Evolutionary conservation across 2,113 vertebrate genomes (phyloP), one percentile per base, ranked within the genome.

Genomic region (Capricornis sumatraensis): DNA sequence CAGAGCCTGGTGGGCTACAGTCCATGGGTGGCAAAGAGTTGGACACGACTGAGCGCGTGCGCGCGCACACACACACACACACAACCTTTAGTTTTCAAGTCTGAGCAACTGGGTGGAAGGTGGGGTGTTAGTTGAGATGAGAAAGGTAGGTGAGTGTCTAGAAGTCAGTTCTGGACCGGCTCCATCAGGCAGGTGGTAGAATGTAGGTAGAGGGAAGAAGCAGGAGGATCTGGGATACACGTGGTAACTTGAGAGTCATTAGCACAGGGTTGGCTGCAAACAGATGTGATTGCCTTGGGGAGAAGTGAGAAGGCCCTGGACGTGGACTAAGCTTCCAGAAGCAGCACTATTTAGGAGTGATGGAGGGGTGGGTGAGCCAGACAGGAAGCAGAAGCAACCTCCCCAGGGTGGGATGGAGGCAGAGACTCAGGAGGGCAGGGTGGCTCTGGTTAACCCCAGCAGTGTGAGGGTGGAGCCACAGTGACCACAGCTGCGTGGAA

Each of bases 21-120:
- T 43, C 40, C 71, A 27, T 5, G 40, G 6, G 71, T 76, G 21
- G 71, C 71, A 76, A 40, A 74, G 71, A 43, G 71, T 14, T 43
- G 40, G 71, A 14, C 21, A 76, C 0, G 3, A 43, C 21, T 25
- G 36, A 76, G 23, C 1, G 12, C 1, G 47, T 2, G 0, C 47
- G 2, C 47, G 0, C 7, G 8, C 62, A 9, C 64, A 17, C 17
- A 16, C 2, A 36, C 64, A n/a, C 17, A 71, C 17, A 10, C 33
- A n/a, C 0, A 36, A 2, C 3, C 36, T 52, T 81, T 89, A 93
- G 55, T 47, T 58, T 71, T 95, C 45, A 83, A 21, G 36, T 83
- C 43, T 79, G 81, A 96, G 52, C 28, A 67, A 2, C 5, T 30
- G 33, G 33, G 27, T n/a, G 43, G 62, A n/a, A 95, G 30, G 60